Base-by-base conservation (phyloP, 2,113 vertebrate genomes). In the Euleptes europaea region DNA sequence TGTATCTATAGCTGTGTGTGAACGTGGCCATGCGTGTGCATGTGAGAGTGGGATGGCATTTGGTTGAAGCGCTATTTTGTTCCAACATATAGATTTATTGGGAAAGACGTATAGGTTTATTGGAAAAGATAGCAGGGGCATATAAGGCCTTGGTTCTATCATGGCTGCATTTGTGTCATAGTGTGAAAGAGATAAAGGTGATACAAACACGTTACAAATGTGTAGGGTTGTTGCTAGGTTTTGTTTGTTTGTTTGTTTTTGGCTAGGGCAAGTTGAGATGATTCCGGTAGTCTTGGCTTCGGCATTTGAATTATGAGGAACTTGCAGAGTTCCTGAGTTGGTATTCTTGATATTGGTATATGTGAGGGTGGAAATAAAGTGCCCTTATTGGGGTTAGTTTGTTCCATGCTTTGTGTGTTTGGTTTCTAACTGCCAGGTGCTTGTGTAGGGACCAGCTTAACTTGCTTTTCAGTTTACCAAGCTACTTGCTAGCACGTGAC, bases 401-500 rank as follows among this genome's bases (percentile, higher is more conserved):
- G 21, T 15, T 67, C 51, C 71, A 19, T n/a, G 38, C 57, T 66
- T 65, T 2, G 9, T 15, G 23, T 31, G 26, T n/a, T 65, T 42
- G 76, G 10, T 42, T 26, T 54, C 76, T 38, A 1, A 71, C 80
- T 84, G 84, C 88, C 82, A 80, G 78, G 10, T 19, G 82, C 88
- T 89, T 84, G 2, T 11, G 74, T 86, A 77, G 77, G 0, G 71
- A 82, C 54, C 47, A 91, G 78, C 84, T 88, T 88, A 84, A 65
- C 91, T 78, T 88, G 86, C 79, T 69, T 83, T 84, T 84, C 76
- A 38, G 23, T 11, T 88, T 76, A 85, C 0, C 0, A 19, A 78
- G 15, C 80, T 0, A 90, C 73, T 73, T 88, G 88, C 86, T 88
- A 88, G 84, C 80, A 74, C 70, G 89, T 76, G 77, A 13, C 40